Base-by-base conservation (phyloP, 30 jellyfish, hydroid and myxozoan genomes). In the Chrysaora quinquecirrha region DNA sequence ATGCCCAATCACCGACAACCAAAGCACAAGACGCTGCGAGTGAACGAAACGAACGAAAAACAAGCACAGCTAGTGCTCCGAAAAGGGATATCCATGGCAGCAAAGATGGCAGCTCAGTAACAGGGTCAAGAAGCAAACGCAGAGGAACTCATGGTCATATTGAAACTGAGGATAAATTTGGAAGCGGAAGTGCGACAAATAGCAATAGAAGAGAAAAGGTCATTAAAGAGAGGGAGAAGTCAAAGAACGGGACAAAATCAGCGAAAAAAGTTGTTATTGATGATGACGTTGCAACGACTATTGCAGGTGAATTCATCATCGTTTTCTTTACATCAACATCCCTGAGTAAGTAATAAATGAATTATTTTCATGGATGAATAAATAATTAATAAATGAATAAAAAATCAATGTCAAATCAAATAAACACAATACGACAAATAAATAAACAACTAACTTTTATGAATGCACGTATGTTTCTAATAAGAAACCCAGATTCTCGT, bases 261-360 rank as follows among this genome's bases (percentile, higher is more conserved):
- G 89, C 81, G 9, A 78, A 64, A 33, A 78, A 43, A 27, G 89
- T 78, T 16, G 74, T 63, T 3, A 78, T 78, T 64, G 89, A 78
- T 3, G 89, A 78, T 34, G 74, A 63, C 0, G 70, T 24, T 12
- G 88, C 49, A 30, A 77, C 70, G 48, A 18, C 84, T n/a, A 27
- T 24, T 9, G 48, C 84, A 52, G 68, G 68, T 52, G 19, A 3
- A 52, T 2, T 3, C 9, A 52, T 52, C 54, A 38, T 38, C n/a
- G n/a, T n/a, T n/a, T n/a, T n/a, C n/a, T n/a, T n/a, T n/a, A n/a
- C n/a, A n/a, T n/a, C n/a, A n/a, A n/a, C n/a, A n/a, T n/a, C n/a
- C n/a, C n/a, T n/a, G n/a, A n/a, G n/a, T n/a, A n/a, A n/a, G n/a
- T n/a, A n/a, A n/a, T n/a, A n/a, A n/a, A n/a, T n/a, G n/a, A n/a